phyloP scores from a whole-genome alignment of 2,888 invertebrate genomes.

The Cancer borealis region DNA sequence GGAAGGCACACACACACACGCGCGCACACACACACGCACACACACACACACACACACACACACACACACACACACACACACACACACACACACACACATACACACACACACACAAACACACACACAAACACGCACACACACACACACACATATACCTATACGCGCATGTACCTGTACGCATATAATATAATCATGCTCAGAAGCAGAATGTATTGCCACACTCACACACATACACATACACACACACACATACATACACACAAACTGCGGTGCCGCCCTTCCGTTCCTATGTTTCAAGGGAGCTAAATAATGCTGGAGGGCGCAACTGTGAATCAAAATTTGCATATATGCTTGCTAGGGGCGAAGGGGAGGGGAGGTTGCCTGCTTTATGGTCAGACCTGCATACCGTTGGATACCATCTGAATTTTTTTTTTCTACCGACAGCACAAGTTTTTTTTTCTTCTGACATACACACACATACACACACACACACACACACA shows the following conservation, averaged over 20 bases:
- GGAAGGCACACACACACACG: neutral
- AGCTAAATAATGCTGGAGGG: neutral
- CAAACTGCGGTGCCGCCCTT: neutral
- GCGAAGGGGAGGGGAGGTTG: neutral
- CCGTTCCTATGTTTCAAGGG: neutral
- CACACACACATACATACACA: neutral
- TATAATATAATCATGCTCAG: too few species aligned
- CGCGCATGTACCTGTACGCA: too few species aligned
- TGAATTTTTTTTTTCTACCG: neutral
- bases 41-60: too few species aligned
- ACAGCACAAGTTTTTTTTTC: neutral
- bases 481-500: neutral
- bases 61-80: too few species aligned
- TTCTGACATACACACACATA: neutral
- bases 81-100: too few species aligned
- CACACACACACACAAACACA: neutral
- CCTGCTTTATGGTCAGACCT: neutral
- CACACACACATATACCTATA: neutral
- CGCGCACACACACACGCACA: conserved; percentile 5
- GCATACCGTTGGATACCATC: neutral
- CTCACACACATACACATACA: neutral
- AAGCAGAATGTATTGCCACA: neutral
- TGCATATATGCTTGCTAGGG: neutral
- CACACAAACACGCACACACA: neutral
- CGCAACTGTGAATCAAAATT: neutral